Conservation (phyloP, 1,140 invertebrate genomes). For the Anastrepha ludens region DNA sequence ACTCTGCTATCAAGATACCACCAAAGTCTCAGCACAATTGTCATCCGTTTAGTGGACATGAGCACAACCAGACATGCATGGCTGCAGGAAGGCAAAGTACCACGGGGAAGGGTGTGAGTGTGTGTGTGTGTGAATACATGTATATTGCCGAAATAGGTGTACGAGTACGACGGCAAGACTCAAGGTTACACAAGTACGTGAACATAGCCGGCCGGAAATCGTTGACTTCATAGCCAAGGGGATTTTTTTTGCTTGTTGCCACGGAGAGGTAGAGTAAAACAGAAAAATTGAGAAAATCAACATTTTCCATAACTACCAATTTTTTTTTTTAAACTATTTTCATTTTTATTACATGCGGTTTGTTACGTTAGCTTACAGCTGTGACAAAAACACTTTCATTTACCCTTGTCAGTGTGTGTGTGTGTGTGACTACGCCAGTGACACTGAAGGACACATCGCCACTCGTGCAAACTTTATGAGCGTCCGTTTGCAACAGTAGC, state of each 20-base stretch:
- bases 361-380: background rate
- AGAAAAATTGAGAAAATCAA: background rate
- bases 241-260: background rate
- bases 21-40: slow-evolving; percentile 30
- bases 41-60: slow-evolving; percentile 32
- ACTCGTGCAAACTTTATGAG: slow-evolving; percentile 18
- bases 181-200: background rate
- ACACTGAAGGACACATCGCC: background rate
- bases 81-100: background rate
- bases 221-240: slow-evolving; percentile 6
- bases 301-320: slow-evolving; percentile 3
- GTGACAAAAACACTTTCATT: background rate
- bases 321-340: background rate
- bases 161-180: background rate
- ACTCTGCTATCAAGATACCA: slow-evolving; percentile 17
- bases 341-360: slow-evolving; percentile 22
- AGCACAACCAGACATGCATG: background rate
- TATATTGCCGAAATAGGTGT: background rate
- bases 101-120: background rate
- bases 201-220: background rate
- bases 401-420: background rate
- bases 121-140: background rate
- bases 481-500: background rate
- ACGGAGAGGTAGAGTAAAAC: background rate
- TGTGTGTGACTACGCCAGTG: background rate